phyloP scores from a whole-genome alignment of 2,888 invertebrate genomes.

The Anodontia alba region DNA sequence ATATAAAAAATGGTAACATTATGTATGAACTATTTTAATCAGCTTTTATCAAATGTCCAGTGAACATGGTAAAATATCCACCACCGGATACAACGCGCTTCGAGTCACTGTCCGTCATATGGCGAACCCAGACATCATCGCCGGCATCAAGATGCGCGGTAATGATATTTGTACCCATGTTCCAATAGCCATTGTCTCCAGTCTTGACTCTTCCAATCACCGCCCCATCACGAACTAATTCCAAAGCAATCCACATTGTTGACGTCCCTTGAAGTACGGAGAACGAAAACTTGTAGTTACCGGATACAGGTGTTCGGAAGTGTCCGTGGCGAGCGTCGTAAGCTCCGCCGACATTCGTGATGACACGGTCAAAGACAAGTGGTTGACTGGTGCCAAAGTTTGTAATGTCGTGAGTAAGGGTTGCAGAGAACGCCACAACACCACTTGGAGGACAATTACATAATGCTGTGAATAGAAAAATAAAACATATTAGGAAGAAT shows the following conservation, averaged over 20 bases:
- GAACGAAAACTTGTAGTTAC: slow-evolving; percentile 78
- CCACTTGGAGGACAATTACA: slow-evolving; percentile 55
- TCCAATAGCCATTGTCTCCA: slow-evolving; percentile 60
- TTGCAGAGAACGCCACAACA: slow-evolving; percentile 80
- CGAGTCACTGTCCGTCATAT: slow-evolving; percentile 51
- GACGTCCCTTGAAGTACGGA: slow-evolving; percentile 50
- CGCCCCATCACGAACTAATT: slow-evolving; percentile 38
- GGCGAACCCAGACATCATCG: slow-evolving; percentile 60
- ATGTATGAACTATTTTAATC: no score
- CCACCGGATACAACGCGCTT: slow-evolving; percentile 37
- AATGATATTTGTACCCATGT: slow-evolving; percentile 58
- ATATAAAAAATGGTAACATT: no score
- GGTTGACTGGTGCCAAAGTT: slow-evolving; percentile 79
- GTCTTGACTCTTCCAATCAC: slow-evolving; percentile 57
- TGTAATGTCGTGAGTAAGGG: slow-evolving; percentile 75
- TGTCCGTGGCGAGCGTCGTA: slow-evolving; percentile 78
- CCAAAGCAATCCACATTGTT: slow-evolving; percentile 55
- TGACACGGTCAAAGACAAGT: slow-evolving; percentile 78
- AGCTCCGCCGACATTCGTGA: slow-evolving; percentile 82
- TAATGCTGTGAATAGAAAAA: slow-evolving; percentile 36
- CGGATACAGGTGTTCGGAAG: slow-evolving; percentile 81
- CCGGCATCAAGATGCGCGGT: slow-evolving; percentile 44
- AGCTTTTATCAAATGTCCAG: slow-evolving; percentile 47
- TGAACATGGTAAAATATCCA: slow-evolving; percentile 56
- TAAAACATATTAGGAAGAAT: not conserved